Percentiles rank a stretch among this genome's conserved stretches.
These are phyloP conservation scores for Manis javanica DNA, from an alignment of 2,797 vertebrate species.

Conservation along the genomic window DNA sequence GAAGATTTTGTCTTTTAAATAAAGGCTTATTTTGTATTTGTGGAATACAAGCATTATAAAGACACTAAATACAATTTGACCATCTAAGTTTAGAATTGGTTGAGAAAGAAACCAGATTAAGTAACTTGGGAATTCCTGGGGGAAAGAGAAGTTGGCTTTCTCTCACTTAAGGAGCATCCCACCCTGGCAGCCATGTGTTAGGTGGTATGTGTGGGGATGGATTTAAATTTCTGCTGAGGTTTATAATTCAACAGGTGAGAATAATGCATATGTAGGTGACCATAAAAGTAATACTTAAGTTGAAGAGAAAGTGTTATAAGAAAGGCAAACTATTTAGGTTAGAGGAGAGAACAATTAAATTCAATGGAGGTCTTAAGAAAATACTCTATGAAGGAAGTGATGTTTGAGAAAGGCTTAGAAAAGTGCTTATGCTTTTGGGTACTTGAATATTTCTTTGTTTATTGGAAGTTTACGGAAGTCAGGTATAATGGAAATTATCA, in stretches of 20 bases:
- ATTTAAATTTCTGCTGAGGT: background rate
- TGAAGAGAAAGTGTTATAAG: background rate
- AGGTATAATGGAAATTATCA: background rate
- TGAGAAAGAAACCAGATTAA: background rate
- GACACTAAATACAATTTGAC: background rate
- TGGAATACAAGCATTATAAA: background rate
- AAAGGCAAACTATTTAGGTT: background rate
- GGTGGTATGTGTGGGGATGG: background rate
- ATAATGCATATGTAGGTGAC: background rate
- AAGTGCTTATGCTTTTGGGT: background rate
- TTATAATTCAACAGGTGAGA: background rate
- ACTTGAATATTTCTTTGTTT: background rate
- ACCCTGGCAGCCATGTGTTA: background rate
- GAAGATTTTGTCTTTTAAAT: slow-evolving; percentile 2
- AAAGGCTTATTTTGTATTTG: background rate
- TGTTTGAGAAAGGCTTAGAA: background rate
- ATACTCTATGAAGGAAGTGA: background rate
- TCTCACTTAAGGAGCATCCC: background rate
- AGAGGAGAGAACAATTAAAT: background rate
- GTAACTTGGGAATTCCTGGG: background rate
- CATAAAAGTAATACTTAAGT: background rate
- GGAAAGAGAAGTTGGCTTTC: background rate
- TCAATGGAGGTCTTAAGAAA: background rate
- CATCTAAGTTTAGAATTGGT: background rate
- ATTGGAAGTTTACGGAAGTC: background rate